Percentiles rank a stretch among this genome's conserved stretches.
Conservation (phyloP, 2,797 vertebrate species). For the Enteromius paludinosus region DNA sequence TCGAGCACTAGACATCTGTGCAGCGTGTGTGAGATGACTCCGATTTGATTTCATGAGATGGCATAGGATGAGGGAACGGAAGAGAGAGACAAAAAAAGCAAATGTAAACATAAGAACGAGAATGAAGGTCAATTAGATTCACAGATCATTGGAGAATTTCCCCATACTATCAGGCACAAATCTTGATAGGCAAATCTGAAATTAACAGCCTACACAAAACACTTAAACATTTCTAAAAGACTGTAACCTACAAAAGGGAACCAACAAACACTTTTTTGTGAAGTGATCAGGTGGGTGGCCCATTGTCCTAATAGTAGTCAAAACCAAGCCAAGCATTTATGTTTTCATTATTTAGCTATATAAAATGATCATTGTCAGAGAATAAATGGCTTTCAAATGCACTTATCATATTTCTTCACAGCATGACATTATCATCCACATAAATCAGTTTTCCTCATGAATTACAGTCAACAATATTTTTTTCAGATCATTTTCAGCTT, state of each 20-base stretch:
- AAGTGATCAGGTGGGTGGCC: neutral
- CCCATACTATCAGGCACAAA: neutral
- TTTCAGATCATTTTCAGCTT: neutral
- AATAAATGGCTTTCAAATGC: neutral
- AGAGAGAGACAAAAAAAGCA: neutral
- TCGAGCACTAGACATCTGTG: constrained; percentile 4
- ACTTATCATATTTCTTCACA: neutral
- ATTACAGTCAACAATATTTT: neutral
- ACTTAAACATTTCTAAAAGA: neutral
- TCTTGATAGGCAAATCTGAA: neutral
- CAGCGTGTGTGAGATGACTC: constrained; percentile 7
- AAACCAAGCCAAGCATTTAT: neutral
- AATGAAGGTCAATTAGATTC: neutral
- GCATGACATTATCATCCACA: neutral
- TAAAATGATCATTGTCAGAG: neutral
- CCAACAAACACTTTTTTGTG: neutral
- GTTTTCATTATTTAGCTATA: neutral
- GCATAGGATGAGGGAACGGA: neutral
- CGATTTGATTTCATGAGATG: neutral
- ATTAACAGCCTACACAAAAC: neutral
- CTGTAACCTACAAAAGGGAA: neutral
- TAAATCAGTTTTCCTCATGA: neutral
- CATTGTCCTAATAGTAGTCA: neutral
- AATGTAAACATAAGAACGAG: neutral
- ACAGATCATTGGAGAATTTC: neutral